Base-by-base conservation (phyloP, 1,140 invertebrate genomes). In the Ceratitis capitata region DNA sequence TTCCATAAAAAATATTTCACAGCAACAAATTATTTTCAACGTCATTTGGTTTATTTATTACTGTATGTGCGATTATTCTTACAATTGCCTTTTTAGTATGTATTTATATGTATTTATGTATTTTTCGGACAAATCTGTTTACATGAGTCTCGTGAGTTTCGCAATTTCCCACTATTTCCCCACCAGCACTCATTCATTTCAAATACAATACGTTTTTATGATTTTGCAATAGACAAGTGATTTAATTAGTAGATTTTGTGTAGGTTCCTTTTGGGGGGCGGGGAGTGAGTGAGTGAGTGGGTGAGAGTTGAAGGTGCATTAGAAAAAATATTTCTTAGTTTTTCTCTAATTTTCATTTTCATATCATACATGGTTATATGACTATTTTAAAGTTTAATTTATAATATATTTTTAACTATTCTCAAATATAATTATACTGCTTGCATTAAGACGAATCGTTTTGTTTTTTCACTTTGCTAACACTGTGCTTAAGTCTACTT, bases 311-410 rank as follows among this genome's bases (percentile, higher is more conserved):
- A 32, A 78, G 69, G 69, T 78, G 69, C 69, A 78, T 78, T 78
- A 78, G 69, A 78, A 78, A 78, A 78, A 78, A 78, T 78, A 78
- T 78, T 12, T n/a, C 23, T 78, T 23, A 74, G 39, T 74, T 39
- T 39, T 5, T 69, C 19, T 45, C n/a, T n/a, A n/a, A 45, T 74
- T 6, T 74, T 23, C 45, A 78, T 78, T 7, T 45, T 45, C 23
- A 45, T 78, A 23, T 23, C 1, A 9, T 78, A 45, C 16, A 78
- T 78, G 26, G 42, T 45, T 78, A 29, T 64, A 64, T 64, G 23
- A 64, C n/a, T 45, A 45, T 12, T 1, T 29, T 64, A 29, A 29
- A 64, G 26, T 23, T 32, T 64, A 64, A 64, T 12, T 10, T 35
- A 64, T n/a, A n/a, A n/a, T n/a, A n/a, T n/a, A n/a, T n/a, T n/a